Conservation (phyloP, 1,140 invertebrate genomes). For the Drosophila ironensis region DNA sequence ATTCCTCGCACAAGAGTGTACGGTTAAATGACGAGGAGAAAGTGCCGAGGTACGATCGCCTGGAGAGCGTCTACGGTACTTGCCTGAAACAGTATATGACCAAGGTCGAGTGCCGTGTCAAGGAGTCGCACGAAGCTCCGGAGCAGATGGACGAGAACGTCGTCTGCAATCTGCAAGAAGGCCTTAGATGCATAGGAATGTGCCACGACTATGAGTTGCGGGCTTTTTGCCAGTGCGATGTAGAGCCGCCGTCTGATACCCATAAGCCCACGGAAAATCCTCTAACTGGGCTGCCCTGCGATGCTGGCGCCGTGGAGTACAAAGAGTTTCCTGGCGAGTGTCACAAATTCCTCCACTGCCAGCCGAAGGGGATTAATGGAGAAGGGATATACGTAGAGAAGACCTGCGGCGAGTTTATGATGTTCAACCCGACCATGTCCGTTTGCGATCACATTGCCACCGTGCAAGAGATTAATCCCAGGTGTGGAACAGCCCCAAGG, state of each 20-base stretch:
- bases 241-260: slow-evolving; percentile 28
- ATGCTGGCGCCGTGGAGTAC: slow-evolving; percentile 59
- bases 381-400: slow-evolving; percentile 83
- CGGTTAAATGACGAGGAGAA: slow-evolving; percentile 78
- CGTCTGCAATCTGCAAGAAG: slow-evolving; percentile 88
- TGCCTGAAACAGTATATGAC: slow-evolving; percentile 84
- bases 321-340: slow-evolving; percentile 84
- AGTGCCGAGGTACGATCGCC: slow-evolving; percentile 68
- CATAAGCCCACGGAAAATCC: slow-evolving; percentile 41
- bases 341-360: slow-evolving; percentile 85
- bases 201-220: slow-evolving; percentile 89
- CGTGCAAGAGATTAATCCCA: slow-evolving; percentile 85
- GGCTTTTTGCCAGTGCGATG: slow-evolving; percentile 86
- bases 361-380: slow-evolving; percentile 61
- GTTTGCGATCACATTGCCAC: slow-evolving; percentile 85
- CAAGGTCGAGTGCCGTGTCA: slow-evolving; percentile 89
- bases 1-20: slow-evolving; percentile 65
- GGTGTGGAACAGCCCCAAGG: slow-evolving; percentile 82
- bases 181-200: slow-evolving; percentile 85
- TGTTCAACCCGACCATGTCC: slow-evolving; percentile 85
- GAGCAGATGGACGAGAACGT: slow-evolving; percentile 89
- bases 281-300: slow-evolving; percentile 56
- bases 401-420: slow-evolving; percentile 84
- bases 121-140: slow-evolving; percentile 84
- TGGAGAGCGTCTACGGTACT: slow-evolving; percentile 64